Base-by-base conservation (phyloP, 2,113 vertebrate genomes). In the Semicossyphus pulcher region DNA sequence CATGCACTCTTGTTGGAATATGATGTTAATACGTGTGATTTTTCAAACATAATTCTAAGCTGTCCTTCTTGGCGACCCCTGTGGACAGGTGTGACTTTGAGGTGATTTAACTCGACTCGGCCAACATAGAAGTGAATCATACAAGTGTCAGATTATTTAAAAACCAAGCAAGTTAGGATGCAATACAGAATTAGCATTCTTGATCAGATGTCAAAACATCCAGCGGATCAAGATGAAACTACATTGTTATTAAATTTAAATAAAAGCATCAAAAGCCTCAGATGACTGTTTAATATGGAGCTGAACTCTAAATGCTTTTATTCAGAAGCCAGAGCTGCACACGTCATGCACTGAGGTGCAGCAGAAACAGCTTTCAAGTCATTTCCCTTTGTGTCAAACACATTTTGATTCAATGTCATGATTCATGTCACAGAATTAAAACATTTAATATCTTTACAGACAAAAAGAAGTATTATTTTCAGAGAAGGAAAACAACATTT, bases 261-360 rank as follows among this genome's bases (percentile, higher is more conserved):
- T 76, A 59, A 80, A 77, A 80, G 51, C 73, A 83, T 53, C 37
- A 23, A 2, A n/a, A n/a, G n/a, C n/a, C n/a, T n/a, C n/a, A n/a
- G 29, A 5, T 1, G 44, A 9, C 49, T 2, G 14, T 7, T 29
- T 11, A 4, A 8, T 26, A 7, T 7, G 16, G 14, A 42, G 14
- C 21, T 14, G 11, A 5, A 51, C 1, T 49, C 18, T 7, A 28
- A 47, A 68, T 67, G 51, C 26, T 64, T 73, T 81, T 44, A 68
- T 57, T 61, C 42, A 5, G 72, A 31, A 36, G 47, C 41, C 51
- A 52, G 32, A 60, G 34, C 68, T 54, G 68, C 42, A 10, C 31
- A 41, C 41, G 7, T 42, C 41, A 61, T 23, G 12, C 26, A 62
- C n/a, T n/a, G n/a, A n/a, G n/a, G n/a, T n/a, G n/a, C n/a, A n/a